A percentile compares a stretch with the other conserved stretches of the same genome.
These are phyloP conservation scores for Drosophila kokeensis DNA, from an alignment of 2,888 invertebrate species.

Conservation along the genomic window DNA sequence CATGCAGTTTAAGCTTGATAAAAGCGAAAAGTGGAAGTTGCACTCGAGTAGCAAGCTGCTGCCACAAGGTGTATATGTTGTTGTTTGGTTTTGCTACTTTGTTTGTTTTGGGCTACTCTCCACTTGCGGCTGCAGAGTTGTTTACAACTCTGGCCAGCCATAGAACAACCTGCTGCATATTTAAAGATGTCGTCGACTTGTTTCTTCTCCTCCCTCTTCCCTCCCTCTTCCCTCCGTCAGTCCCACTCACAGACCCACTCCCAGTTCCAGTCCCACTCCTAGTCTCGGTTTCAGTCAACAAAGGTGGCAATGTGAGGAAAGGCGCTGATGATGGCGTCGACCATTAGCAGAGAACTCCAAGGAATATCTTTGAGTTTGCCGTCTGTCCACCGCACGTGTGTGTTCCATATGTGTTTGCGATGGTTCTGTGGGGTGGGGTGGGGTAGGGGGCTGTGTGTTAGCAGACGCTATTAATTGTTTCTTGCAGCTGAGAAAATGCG, in stretches of 20 bases:
- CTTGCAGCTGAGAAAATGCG: conserved; percentile 77
- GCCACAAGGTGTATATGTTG: conserved; percentile 50
- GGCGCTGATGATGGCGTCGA: conserved; percentile 28
- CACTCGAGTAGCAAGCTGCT: conserved; percentile 51
- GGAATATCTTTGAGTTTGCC: conserved; percentile 63
- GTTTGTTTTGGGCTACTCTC: conserved; percentile 68
- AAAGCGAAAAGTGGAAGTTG: conserved; percentile 56
- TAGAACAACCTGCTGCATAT: conserved; percentile 71
- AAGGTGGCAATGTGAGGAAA: conserved; percentile 59
- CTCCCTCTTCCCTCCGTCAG: background rate
- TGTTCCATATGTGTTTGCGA: conserved; percentile 26
- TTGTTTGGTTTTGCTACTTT: conserved; percentile 38
- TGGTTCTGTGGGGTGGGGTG: background rate
- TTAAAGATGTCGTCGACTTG: conserved; percentile 76
- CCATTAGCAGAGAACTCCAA: conserved; percentile 64
- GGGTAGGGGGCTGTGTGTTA: conserved; percentile 18
- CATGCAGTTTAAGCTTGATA: conserved; percentile 17
- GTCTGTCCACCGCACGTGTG: conserved; percentile 26
- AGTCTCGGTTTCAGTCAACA: conserved; percentile 55
- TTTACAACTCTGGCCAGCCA: conserved; percentile 58
- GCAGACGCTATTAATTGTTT: conserved; percentile 79
- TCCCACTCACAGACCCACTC: background rate
- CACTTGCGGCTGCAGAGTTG: conserved; percentile 73
- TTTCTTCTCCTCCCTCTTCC: conserved; percentile 1
- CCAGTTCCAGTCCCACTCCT: background rate